A percentile compares a stretch with the other conserved stretches of the same genome.
Evolutionary conservation across 2,797 vertebrate genomes (phyloP).

Genomic region (Hemitrygon akajei): DNA sequence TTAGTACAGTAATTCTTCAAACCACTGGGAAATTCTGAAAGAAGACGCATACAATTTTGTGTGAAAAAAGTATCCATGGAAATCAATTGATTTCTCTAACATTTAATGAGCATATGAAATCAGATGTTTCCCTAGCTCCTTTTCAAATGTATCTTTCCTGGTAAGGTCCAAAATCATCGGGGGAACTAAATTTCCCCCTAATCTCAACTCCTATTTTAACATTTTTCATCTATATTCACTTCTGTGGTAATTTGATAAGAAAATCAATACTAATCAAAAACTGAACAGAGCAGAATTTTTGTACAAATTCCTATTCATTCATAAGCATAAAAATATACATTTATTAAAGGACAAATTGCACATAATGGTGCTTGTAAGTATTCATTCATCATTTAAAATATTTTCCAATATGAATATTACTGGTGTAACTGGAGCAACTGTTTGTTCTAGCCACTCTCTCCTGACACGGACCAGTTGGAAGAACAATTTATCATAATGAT

Average conservation of each 20-base stretch:
- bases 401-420: neutral
- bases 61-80: neutral
- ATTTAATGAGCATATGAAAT: neutral
- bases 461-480: neutral
- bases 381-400: neutral
- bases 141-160: neutral
- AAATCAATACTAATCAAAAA: neutral
- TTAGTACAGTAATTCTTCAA: neutral
- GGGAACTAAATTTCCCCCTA: neutral
- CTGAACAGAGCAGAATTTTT: neutral
- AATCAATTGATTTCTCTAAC: neutral
- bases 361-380: neutral
- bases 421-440: neutral
- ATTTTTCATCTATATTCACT: neutral
- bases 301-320: neutral
- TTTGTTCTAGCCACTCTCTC: neutral
- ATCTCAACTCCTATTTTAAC: neutral
- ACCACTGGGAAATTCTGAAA: neutral
- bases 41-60: neutral
- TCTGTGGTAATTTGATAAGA: neutral
- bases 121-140: neutral
- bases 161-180: neutral
- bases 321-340: neutral
- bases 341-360: neutral
- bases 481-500: neutral